Base-by-base conservation (phyloP, 2,888 invertebrate species). In the Perizoma flavofasciatum region DNA sequence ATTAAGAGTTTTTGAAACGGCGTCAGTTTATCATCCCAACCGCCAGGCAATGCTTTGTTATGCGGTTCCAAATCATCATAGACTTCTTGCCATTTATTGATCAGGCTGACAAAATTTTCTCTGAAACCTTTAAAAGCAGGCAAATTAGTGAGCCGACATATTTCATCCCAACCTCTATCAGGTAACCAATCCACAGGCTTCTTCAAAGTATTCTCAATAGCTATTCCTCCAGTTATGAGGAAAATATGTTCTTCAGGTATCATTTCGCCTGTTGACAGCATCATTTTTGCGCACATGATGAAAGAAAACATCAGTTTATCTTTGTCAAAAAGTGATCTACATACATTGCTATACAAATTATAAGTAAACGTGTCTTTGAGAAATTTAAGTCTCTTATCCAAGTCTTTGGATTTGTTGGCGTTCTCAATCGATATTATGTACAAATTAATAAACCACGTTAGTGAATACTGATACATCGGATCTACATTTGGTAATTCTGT, bases 391-490 rank as follows among this genome's bases (percentile, higher is more conserved):
- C 97, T 89, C 72, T 94, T 94, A 51, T 95, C 94, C 69, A 96
- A 91, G 72, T 95, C 94, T 83, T 95, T 95, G 11, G 95, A 95
- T 79, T 95, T 95, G 72, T 94, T 94, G 0, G 95, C 95, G 71
- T 95, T 94, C 74, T 96, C 95, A 57, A 97, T 96, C 8, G 97
- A 96, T 65, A 93, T 92, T 5, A 96, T 88, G 76, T 96, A 97
- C 40, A 97, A 92, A 85, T 96, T 95, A 66, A 97, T 96, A 84
- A 97, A 97, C 97, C 97, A 97, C 8, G 93, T 93, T 46, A 97
- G 89, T 0, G 97, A 97, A 84, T 96, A 97, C 83, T 97, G 97
- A 84, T 97, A 97, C 97, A 97, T 97, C 6, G 96, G 96, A 85
- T 97, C 96, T 39, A 97, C 95, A 77, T 95, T 96, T 7, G 96